Conservation (phyloP, 2,797 vertebrate species). For the Tokudaia tokunoshimensis region DNA sequence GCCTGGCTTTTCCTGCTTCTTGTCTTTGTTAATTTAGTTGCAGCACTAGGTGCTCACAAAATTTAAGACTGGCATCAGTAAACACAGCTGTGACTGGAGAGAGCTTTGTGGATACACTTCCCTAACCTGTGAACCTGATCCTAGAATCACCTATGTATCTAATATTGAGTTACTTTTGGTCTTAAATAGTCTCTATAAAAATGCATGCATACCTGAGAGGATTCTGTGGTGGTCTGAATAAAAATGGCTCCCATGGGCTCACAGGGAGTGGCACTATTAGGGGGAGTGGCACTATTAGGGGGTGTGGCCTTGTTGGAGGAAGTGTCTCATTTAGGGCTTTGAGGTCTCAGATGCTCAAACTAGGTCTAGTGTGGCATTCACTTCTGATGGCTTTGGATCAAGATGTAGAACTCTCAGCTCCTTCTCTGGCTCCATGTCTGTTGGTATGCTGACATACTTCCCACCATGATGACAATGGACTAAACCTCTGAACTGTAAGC, state of each 20-base stretch:
- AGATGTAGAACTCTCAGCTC: background rate
- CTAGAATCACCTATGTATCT: background rate
- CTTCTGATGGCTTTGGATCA: background rate
- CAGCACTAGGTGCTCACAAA: background rate
- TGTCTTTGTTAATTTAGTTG: constrained; percentile 49
- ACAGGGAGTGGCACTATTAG: background rate
- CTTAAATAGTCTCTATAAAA: constrained; percentile 23
- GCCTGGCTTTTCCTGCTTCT: background rate
- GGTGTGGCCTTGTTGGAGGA: background rate
- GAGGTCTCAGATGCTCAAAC: background rate
- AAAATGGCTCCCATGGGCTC: background rate
- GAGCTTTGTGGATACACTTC: background rate
- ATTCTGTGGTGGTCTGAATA: background rate
- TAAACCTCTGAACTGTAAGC: background rate
- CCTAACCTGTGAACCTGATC: background rate
- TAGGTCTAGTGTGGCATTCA: background rate
- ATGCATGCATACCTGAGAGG: background rate
- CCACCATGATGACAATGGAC: background rate
- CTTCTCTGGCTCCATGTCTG: background rate
- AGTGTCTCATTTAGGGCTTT: background rate
- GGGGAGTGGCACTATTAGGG: background rate
- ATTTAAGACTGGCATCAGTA: background rate
- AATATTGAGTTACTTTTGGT: background rate
- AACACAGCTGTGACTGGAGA: background rate
- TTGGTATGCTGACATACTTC: background rate